phyloP scores from a whole-genome alignment of 92 coral and sea anemone genomes.

The Palythoa grandis region DNA sequence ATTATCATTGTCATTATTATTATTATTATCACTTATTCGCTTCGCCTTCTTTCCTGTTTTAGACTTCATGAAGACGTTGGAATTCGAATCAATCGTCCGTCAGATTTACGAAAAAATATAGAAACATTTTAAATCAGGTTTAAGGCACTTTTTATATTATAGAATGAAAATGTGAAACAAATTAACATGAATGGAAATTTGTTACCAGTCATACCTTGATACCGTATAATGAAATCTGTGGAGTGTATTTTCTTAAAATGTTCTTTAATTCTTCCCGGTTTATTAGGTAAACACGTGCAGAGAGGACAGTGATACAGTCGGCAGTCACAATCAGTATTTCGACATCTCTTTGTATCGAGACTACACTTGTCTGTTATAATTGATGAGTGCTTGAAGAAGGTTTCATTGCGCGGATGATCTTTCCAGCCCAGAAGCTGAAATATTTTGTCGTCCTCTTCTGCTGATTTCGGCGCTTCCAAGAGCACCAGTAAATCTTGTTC shows the following conservation, averaged over 20 bases:
- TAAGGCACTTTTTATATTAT: no score
- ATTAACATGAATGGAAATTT: no score
- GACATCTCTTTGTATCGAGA: constrained; percentile 67
- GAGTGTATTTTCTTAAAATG: constrained; percentile 89
- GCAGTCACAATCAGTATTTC: constrained; percentile 86
- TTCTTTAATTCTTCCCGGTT: constrained; percentile 86
- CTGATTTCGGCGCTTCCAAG: constrained; percentile 49
- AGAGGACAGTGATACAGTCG: constrained; percentile 88
- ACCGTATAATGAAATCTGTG: constrained; percentile 78
- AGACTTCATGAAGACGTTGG: no score
- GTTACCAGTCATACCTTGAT: constrained; percentile 64
- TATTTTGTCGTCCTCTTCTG: constrained; percentile 74
- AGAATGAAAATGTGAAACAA: no score
- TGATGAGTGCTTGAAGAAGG: constrained; percentile 68
- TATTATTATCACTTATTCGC: no score
- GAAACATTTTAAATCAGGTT: no score
- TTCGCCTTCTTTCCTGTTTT: no score
- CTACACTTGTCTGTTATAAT: constrained; percentile 63
- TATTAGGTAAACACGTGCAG: constrained; percentile 87
- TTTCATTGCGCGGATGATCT: constrained; percentile 52
- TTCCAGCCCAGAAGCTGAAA: constrained; percentile 71
- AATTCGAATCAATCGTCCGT: no score
- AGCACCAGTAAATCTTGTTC: constrained; percentile 66
- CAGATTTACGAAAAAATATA: no score
- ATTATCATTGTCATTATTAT: no score